A percentile compares a stretch with the other conserved stretches of the same genome.
phyloP scores from a whole-genome alignment of 2,797 vertebrate species.

The Centroberyx gerrardi region DNA sequence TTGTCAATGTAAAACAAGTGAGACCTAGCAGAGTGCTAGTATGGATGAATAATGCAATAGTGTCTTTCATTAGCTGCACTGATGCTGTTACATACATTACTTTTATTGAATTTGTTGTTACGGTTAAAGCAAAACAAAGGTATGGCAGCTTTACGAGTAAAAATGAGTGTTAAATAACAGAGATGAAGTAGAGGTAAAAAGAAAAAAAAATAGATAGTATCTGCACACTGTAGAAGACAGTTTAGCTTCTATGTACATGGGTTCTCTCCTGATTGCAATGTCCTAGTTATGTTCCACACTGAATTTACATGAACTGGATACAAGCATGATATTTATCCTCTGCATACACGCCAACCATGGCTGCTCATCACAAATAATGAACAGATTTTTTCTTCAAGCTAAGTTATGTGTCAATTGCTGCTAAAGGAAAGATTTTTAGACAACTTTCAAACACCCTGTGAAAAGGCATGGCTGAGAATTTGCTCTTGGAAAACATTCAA shows the following conservation, averaged over 20 bases:
- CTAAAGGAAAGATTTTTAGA: constrained; percentile 32
- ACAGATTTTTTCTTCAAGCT: constrained; percentile 26
- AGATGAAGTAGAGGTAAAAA: no score
- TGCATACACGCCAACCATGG: constrained; percentile 3
- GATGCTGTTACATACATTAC: constrained; percentile 33
- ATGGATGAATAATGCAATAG: background rate
- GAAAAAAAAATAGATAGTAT: no score
- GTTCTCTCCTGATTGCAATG: background rate
- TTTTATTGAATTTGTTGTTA: constrained; percentile 36
- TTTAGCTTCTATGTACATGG: background rate
- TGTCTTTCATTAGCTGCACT: background rate
- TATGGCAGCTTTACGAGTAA: constrained; percentile 26
- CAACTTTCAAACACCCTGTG: background rate
- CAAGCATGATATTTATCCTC: no score
- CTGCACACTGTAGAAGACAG: no score
- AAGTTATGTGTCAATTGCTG: constrained; percentile 46
- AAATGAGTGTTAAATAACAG: background rate
- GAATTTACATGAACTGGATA: background rate
- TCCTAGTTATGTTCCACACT: background rate
- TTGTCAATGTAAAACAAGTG: background rate
- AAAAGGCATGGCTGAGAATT: no score
- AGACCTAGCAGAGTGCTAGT: no score
- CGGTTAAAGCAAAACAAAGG: constrained; percentile 52
- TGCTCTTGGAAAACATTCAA: no score
- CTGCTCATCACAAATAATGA: constrained; percentile 52